A percentile compares a stretch with the other conserved stretches of the same genome.
Conservation (phyloP, 2,888 invertebrate genomes). For the Galerucella calmariensis region DNA sequence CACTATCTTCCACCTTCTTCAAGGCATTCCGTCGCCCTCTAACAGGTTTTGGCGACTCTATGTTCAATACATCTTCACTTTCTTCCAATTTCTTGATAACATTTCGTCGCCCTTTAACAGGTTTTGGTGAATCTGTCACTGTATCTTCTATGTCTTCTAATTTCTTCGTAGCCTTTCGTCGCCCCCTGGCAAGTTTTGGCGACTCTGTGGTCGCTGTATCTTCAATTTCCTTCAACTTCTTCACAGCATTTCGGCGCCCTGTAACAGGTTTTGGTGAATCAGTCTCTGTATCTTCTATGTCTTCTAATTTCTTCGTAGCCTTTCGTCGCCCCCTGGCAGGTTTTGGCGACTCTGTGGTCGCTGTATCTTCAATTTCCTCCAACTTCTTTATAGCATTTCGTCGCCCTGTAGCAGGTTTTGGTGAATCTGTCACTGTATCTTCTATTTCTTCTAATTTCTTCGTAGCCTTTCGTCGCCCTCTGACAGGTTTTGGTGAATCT, state of each 20-base stretch:
- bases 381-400: not conserved
- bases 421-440: too few species aligned
- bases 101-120: not conserved
- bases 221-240: conserved; percentile 2
- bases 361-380: too few species aligned
- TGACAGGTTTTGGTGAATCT: not conserved
- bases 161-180: conserved; percentile 8
- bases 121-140: not conserved
- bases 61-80: not conserved
- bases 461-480: not conserved
- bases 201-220: not conserved
- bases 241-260: not conserved
- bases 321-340: not conserved
- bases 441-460: not conserved
- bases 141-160: conserved; percentile 15
- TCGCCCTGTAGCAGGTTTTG: not conserved
- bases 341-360: not conserved
- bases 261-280: not conserved
- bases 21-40: not conserved
- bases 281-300: not conserved
- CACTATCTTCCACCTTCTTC: not conserved
- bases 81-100: not conserved
- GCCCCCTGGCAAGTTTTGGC: conserved; percentile 22
- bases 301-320: not conserved
- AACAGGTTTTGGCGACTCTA: not conserved